Conservation (phyloP, 2,797 vertebrate genomes). For the Platalea minor region DNA sequence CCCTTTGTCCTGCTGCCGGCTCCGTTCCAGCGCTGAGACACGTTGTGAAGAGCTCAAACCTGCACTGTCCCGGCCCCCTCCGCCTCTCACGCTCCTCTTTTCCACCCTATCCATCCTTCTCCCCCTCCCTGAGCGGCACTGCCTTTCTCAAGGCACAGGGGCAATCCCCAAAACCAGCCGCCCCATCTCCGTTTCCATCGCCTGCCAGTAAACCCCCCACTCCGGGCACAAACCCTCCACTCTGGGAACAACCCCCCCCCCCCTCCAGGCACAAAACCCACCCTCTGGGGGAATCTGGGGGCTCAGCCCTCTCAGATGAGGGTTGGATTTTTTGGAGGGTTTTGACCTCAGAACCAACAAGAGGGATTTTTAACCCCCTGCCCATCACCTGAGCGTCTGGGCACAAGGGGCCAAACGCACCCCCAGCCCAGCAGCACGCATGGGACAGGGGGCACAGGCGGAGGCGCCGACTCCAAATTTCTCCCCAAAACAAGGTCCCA, state of each 20-base stretch:
- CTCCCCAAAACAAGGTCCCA: not conserved
- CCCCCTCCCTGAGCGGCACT: accelerated
- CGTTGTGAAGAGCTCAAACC: not conserved
- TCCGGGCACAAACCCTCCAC: not conserved
- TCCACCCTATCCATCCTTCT: not conserved
- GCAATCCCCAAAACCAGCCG: not conserved
- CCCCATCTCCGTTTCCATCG: not conserved
- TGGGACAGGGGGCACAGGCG: accelerated
- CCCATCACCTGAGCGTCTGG: not conserved
- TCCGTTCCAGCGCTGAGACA: not conserved
- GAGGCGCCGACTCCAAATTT: not conserved
- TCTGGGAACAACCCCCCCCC: accelerated
- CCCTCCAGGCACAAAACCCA: not conserved
- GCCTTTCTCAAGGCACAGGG: not conserved
- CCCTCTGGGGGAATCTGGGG: not conserved
- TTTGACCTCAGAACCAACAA: not conserved
- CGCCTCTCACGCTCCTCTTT: not conserved
- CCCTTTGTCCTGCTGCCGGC: not conserved
- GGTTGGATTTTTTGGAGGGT: not conserved
- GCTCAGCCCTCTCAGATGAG: not conserved
- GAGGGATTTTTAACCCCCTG: not conserved
- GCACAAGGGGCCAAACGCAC: not conserved
- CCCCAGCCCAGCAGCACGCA: not conserved
- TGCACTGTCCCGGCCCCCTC: not conserved
- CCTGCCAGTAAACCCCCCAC: not conserved